These are phyloP conservation scores for Drosophila diplacantha DNA, from an alignment of 2,888 invertebrate genomes.

Conservation along the genomic window DNA sequence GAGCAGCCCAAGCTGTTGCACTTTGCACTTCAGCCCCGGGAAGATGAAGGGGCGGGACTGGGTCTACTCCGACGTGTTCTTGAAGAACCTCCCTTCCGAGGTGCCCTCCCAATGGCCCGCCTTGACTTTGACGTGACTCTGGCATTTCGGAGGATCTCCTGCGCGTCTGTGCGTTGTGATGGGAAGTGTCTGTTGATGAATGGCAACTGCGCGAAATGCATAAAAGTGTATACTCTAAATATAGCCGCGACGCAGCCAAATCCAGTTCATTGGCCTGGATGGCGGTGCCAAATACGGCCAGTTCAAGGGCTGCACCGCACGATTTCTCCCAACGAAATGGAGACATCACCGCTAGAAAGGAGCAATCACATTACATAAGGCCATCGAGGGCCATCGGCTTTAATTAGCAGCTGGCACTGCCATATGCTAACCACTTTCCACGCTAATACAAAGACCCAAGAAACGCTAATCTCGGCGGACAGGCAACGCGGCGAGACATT, in stretches of 20 bases:
- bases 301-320: slow-evolving; percentile 61
- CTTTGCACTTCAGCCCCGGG: slow-evolving; percentile 64
- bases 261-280: slow-evolving; percentile 36
- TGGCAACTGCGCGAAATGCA: slow-evolving; percentile 58
- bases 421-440: slow-evolving; percentile 23
- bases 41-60: slow-evolving; percentile 9
- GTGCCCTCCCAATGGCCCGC: slow-evolving; percentile 34
- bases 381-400: slow-evolving; percentile 27
- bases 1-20: slow-evolving; percentile 56
- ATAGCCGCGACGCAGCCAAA: slow-evolving; percentile 40
- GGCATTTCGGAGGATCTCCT: slow-evolving; percentile 49
- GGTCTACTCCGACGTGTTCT: slow-evolving; percentile 5
- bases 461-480: slow-evolving; percentile 53
- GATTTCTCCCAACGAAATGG: slow-evolving; percentile 45
- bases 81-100: slow-evolving; percentile 16
- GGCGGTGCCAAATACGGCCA: slow-evolving; percentile 61
- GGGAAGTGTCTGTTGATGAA: slow-evolving; percentile 47
- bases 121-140: slow-evolving; percentile 68
- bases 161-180: slow-evolving; percentile 6
- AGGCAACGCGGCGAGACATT: slow-evolving; percentile 27
- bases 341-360: slow-evolving; percentile 19
- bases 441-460: slow-evolving; percentile 15
- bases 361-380: slow-evolving; percentile 39
- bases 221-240: slow-evolving; percentile 64
- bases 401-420: slow-evolving; percentile 32